Evolutionary conservation across 2,888 invertebrate genomes (phyloP), one percentile per base, ranked within the genome.

Genomic region (Euzophera pinguis): DNA sequence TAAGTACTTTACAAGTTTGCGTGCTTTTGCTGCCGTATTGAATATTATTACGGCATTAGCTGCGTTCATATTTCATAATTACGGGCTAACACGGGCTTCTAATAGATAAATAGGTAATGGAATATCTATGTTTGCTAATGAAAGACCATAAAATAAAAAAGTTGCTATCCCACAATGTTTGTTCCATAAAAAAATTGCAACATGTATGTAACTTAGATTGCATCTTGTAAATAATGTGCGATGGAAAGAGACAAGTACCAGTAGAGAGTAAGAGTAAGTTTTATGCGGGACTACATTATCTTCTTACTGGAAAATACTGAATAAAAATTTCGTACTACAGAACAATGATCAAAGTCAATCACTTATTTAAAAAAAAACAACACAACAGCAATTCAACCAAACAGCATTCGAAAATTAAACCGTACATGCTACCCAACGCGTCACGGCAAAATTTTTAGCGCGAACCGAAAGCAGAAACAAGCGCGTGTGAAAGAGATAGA

Each of bases 381-480:
- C 75, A 72, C 71, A 73, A 77, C 80, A 73, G 73, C 75, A 75
- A 81, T 82, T 79, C 75, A 73, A 73, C 79, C 79, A 83, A 82
- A 83, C 83, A 81, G 74, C 86, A 84, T 86, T 86, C 84, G 78
- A 80, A 86, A 86, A 87, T 85, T 85, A 86, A 88, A 78, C 78
- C 81, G 73, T 75, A 80, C 78, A 79, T 81, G 78, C 73, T 74
- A 64, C 69, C 65, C 57, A 63, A 71, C 73, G 66, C 74, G 73
- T 71, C 66, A 69, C 68, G 67, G 78, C 81, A 77, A 73, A 69
- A 71, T 78, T 79, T 81, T 83, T 78, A 76, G 81, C 77, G 75
- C 75, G 74, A 63, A 62, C 22, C 55, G 51, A 10, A 47, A 38
- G 22, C 2, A 22, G 22, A 51, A 53, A 16, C 12, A 13, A 17